A percentile compares a stretch with the other conserved stretches of the same genome.
These are phyloP conservation scores for Uloborus plumipes DNA, from an alignment of 2,888 invertebrate genomes.

Conservation along the genomic window DNA sequence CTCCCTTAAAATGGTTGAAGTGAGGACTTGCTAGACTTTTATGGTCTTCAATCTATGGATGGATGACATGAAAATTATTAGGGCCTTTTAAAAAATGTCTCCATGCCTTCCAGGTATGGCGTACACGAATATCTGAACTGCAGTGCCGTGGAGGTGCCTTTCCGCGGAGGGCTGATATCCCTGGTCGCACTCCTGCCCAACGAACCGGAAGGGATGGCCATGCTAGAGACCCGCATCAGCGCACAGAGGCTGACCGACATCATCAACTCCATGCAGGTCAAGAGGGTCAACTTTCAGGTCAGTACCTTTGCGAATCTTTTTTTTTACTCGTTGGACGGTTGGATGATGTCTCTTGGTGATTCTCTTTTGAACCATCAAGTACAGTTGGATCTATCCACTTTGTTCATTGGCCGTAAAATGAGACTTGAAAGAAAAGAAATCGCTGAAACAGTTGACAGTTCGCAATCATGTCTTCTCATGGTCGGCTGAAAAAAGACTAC, in stretches of 20 bases:
- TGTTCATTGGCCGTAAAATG: neutral
- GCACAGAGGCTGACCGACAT: slow-evolving; percentile 67
- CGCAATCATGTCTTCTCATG: no score
- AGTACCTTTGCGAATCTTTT: slow-evolving; percentile 2
- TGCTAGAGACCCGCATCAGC: slow-evolving; percentile 65
- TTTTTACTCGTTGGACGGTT: no score
- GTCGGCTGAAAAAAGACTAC: neutral
- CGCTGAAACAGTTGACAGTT: no score
- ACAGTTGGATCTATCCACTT: neutral
- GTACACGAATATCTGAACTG: slow-evolving; percentile 66
- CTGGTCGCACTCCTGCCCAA: slow-evolving; percentile 66
- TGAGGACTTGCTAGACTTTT: no score
- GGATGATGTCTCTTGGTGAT: no score
- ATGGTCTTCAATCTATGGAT: no score
- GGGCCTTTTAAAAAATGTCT: neutral
- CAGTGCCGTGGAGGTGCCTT: slow-evolving; percentile 67
- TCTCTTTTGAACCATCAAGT: no score
- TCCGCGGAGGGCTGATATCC: slow-evolving; percentile 66
- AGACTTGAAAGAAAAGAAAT: no score
- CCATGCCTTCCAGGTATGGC: slow-evolving; percentile 48
- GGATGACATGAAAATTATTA: no score
- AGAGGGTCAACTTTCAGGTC: slow-evolving; percentile 66
- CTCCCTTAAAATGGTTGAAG: no score
- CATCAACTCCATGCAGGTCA: slow-evolving; percentile 66
- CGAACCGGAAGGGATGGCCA: slow-evolving; percentile 63